Evolutionary conservation across 2,888 invertebrate species (phyloP), one percentile per base, ranked within the genome.

Genomic region (Chesias legatella): DNA sequence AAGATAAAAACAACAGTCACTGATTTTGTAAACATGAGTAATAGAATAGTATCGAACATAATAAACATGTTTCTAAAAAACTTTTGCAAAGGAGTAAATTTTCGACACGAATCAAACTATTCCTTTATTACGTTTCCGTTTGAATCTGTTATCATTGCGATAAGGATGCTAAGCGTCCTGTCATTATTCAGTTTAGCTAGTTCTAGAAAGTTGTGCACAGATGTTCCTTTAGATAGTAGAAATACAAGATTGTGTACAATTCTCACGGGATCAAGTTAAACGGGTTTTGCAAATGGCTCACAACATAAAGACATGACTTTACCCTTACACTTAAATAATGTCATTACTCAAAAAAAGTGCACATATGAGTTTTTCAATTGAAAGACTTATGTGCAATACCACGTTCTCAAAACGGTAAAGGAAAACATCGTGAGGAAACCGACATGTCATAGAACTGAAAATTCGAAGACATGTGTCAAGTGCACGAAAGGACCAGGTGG

Each of bases 221-320:
- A 33, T 44, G 42, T 44, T 37, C 30, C 31, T 36, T 34, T 30
- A 47, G 44, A 47, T 45, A 52, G 41, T 33, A 49, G 42, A 44
- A 48, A 41, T 45, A 43, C 36, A 32, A 51, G 53, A 51, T 48
- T 50, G 27, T 43, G 42, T 41, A 48, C 41, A 45, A 39, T 50
- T 50, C 50, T 50, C 53, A 53, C 50, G 53, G 41, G 43, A 46
- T 48, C 41, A 31, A 36, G 45, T 37, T 37, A 42, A 43, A 45
- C 52, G 10, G 38, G 50, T 50, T 53, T 43, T 22, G 50, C 47
- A 43, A 53, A 44, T 47, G 42, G 42, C 42, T 32, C 34, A 34
- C 36, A 41, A 27, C 40, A 23, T 33, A 30, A 28, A 31, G 36
- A 36, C 29, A 43, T 23, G 40, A 34, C 34, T 47, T 44, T 43